These are phyloP conservation scores for Danaus plexippus DNA, from an alignment of 1,140 invertebrate species.

Conservation along the genomic window DNA sequence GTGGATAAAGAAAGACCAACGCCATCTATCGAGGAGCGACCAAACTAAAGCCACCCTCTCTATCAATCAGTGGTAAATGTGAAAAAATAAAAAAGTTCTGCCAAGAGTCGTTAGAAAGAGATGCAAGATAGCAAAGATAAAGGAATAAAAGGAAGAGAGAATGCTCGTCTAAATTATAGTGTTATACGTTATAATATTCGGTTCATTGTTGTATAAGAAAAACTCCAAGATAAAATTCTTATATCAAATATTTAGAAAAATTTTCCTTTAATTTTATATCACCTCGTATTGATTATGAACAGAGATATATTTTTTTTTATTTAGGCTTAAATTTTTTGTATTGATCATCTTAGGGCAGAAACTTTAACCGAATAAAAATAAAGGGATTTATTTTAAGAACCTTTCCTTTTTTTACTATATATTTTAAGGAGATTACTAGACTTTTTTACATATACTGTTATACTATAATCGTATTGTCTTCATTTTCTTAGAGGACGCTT, in stretches of 20 bases:
- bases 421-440: no score
- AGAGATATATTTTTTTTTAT: no score
- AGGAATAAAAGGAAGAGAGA: slow-evolving; percentile 20
- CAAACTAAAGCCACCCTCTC: slow-evolving; percentile 13
- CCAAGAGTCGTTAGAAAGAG: slow-evolving; percentile 31
- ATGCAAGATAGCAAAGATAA: slow-evolving; percentile 19
- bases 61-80: slow-evolving; percentile 45
- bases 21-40: slow-evolving; percentile 20
- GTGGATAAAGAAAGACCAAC: slow-evolving; percentile 5
- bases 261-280: not conserved
- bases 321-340: no score
- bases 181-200: slow-evolving; percentile 59
- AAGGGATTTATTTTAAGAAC: no score
- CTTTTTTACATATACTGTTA: slow-evolving; percentile 33
- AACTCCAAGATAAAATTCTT: slow-evolving; percentile 21
- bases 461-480: slow-evolving; percentile 61
- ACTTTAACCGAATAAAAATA: no score
- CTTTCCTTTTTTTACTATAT: no score
- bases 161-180: slow-evolving; percentile 54
- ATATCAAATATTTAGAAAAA: slow-evolving; percentile 10
- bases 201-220: slow-evolving; percentile 27
- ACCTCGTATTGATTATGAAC: no score
- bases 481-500: slow-evolving; percentile 60
- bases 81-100: slow-evolving; percentile 42
- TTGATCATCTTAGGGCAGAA: no score